Evolutionary conservation across 2,797 vertebrate genomes (phyloP).

Genomic region (Rhincodon typus): DNA sequence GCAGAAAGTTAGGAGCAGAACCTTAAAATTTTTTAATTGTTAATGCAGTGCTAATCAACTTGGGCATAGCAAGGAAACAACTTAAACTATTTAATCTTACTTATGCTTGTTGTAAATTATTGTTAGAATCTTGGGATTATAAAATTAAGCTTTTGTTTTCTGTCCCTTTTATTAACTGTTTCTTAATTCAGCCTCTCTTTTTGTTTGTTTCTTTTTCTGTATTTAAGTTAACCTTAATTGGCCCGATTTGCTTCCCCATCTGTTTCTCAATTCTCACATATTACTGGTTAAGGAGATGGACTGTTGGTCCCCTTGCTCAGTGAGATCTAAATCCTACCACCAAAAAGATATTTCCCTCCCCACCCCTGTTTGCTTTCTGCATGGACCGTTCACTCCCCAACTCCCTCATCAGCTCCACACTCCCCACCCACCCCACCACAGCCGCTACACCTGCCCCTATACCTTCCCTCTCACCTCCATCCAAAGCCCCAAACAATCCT

Average conservation of each 20-base stretch:
- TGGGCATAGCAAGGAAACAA: background rate
- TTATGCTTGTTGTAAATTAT: background rate
- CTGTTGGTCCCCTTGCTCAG: background rate
- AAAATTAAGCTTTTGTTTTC: background rate
- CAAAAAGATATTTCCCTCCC: too few species aligned
- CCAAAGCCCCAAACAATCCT: too few species aligned
- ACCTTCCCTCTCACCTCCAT: too few species aligned
- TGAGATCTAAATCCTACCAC: background rate
- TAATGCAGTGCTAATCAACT: background rate
- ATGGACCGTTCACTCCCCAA: too few species aligned
- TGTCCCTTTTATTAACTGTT: background rate
- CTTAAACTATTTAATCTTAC: background rate
- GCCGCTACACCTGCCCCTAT: too few species aligned
- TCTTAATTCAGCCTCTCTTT: background rate
- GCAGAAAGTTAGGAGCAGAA: background rate
- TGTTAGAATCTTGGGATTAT: background rate
- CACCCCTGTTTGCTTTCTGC: too few species aligned
- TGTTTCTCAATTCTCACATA: background rate
- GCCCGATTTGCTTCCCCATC: background rate
- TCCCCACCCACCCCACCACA: too few species aligned
- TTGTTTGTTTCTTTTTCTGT: background rate
- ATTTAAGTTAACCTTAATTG: background rate
- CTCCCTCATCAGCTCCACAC: too few species aligned
- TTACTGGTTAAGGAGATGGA: background rate
- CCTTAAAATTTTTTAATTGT: background rate